These are phyloP conservation scores for Aphrocallistes beatrix DNA, from an alignment of 37 sponge, comb jelly and placozoan species.

Conservation along the genomic window DNA sequence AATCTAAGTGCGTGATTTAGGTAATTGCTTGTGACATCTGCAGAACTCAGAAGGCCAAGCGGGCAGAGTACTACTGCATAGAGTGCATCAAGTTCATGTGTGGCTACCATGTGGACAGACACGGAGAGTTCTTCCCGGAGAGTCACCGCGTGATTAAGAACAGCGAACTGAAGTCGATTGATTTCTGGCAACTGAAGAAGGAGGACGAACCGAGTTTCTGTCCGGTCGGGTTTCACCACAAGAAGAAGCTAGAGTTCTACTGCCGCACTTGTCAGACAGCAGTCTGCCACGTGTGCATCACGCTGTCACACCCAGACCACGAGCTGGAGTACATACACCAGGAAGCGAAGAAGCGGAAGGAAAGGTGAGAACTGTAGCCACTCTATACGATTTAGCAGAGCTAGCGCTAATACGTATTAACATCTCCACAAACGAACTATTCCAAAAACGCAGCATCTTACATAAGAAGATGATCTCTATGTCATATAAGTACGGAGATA, in stretches of 20 bases:
- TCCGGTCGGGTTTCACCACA: neutral
- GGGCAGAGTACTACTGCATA: neutral
- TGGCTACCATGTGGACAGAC: neutral
- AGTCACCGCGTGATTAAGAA: neutral
- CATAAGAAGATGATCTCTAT: too few species aligned
- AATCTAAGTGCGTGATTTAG: neutral
- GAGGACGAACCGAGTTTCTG: conserved; percentile 6
- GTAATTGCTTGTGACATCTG: neutral
- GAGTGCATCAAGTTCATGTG: conserved; percentile 2
- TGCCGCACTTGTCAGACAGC: neutral
- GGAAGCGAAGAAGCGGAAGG: neutral
- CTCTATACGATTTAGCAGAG: too few species aligned
- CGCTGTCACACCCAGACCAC: conserved; percentile 5
- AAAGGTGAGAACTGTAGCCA: conserved; percentile 1
- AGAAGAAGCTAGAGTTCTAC: neutral
- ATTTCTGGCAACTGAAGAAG: neutral
- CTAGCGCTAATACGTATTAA: too few species aligned
- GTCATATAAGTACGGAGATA: too few species aligned
- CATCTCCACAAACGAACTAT: too few species aligned
- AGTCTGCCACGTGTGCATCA: neutral
- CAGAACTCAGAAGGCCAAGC: neutral
- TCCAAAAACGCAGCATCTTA: too few species aligned
- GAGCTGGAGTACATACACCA: neutral
- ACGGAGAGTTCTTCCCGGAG: conserved; percentile 14
- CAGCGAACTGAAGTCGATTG: neutral